Base-by-base conservation (phyloP, 1,140 invertebrate species). In the Lasioglossum baleicum region DNA sequence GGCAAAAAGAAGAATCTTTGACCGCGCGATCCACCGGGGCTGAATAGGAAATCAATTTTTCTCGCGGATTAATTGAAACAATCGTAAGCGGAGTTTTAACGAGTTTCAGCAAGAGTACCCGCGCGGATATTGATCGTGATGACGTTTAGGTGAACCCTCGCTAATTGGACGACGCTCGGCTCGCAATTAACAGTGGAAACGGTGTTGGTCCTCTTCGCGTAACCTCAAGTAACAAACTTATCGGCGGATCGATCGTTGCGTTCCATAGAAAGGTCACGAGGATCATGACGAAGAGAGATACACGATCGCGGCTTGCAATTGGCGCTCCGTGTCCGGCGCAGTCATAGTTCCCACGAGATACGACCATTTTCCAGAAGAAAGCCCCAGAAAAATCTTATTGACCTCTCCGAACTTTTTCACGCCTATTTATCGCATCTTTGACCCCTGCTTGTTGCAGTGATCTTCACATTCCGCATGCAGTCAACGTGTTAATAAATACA, bases 161-260 rank as follows among this genome's bases (percentile, higher is more conserved):
- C 78, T 81, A 83, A 87, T 88, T 68, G 31, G 35, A 68, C 53
- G 65, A 53, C 53, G 20, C n/a, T 58, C 11, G 26, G 74, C 65
- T 73, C 22, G 67, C 65, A 63, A 74, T 85, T 68, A 75, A 60
- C 48, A 64, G 65, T 67, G 70, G 74, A 85, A 90, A 89, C 77
- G 88, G 84, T 87, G 82, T 76, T 82, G 81, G 81, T 72, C 76
- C 85, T 89, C 87, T 84, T 83, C 87, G 86, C 86, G 78, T 78
- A 70, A 91, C 88, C 89, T 90, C 88, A 87, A 88, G 84, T 88
- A 90, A 90, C 67, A 79, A 89, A 84, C 84, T 83, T 85, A 88
- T 86, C 82, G 83, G 77, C 80, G 66, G 35, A 73, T 74, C 68
- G 75, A 86, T 83, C 83, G 66, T 85, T 70, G 75, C 67, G 81